Conservation (phyloP, 37 sponge, comb jelly and placozoan genomes). For the Bolinopsis microptera region DNA sequence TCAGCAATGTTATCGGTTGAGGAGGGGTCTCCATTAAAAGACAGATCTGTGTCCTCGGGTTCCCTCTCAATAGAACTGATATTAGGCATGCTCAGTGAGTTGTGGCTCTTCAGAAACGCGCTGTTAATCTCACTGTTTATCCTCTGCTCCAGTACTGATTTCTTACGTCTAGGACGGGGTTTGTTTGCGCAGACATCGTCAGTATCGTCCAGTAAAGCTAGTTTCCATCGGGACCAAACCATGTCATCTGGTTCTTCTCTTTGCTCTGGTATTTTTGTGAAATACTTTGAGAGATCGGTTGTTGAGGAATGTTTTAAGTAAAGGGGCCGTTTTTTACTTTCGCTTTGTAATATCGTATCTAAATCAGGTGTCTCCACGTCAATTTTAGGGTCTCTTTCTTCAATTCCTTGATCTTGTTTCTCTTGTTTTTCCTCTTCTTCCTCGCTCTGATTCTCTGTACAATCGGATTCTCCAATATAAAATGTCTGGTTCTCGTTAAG, state of each 20-base stretch:
- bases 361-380: neutral
- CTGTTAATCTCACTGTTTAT: neutral
- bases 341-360: neutral
- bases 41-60: neutral
- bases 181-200: neutral
- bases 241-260: neutral
- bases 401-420: neutral
- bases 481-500: too few relatives aligned
- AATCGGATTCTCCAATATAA: too few relatives aligned
- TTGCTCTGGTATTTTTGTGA: neutral
- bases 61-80: neutral
- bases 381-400: neutral
- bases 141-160: neutral
- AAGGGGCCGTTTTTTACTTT: too few relatives aligned
- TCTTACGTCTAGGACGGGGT: neutral
- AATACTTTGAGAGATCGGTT: neutral
- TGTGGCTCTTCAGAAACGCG: neutral
- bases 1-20: neutral
- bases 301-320: neutral
- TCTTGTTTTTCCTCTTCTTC: neutral
- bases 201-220: neutral
- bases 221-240: neutral
- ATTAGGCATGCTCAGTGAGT: neutral
- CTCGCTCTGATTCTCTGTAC: neutral
- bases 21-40: neutral